Evolutionary conservation across 2,888 invertebrate species (phyloP), one percentile per base, ranked within the genome.

Genomic region (Pyrrhosoma nymphula): DNA sequence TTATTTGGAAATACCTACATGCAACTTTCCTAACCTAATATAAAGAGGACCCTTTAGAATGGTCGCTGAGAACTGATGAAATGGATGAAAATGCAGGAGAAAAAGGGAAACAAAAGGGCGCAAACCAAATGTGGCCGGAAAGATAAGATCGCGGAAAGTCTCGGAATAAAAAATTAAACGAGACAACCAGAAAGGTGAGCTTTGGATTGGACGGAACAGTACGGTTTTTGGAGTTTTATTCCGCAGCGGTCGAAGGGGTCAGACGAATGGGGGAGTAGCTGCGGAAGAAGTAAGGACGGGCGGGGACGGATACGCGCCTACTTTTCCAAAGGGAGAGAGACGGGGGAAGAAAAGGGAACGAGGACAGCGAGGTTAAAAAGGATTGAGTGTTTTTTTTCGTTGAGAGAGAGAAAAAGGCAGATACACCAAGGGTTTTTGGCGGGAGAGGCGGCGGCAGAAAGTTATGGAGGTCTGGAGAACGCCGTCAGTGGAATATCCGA

Each of bases 391-490:
- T 82, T 82, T 23, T 26, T 82, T 23, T 14, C 30, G 18, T n/a
- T 30, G 26, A 35, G 82, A 69, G 69, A 82, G 82, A 82, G 69
- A 82, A 26, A 82, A 26, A 30, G 82, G 14, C 14, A 82, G 82
- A 82, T 23, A 82, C 26, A 35, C 18, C 14, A 18, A 82, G 82
- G 30, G 35, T 30, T 23, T 23, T 26, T 69, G 35, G 82, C 82
- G 82, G 35, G 60, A 60, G 82, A 82, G 93, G 47, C 23, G 63
- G 93, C 63, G 93, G 93, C 82, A 82, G 69, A 93, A 93, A 69
- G 93, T 93, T 93, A 93, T 93, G 93, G 75, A 93, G 93, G 93
- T 93, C 93, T 93, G 93, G 93, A 75, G 93, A 69, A 93, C 47
- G 69, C 93, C 93, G 91, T 91, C 91, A 91, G 63, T 91, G 93